Evolutionary conservation across 2,797 vertebrate genomes (phyloP).

Genomic region (Hozukius guyotensis): DNA sequence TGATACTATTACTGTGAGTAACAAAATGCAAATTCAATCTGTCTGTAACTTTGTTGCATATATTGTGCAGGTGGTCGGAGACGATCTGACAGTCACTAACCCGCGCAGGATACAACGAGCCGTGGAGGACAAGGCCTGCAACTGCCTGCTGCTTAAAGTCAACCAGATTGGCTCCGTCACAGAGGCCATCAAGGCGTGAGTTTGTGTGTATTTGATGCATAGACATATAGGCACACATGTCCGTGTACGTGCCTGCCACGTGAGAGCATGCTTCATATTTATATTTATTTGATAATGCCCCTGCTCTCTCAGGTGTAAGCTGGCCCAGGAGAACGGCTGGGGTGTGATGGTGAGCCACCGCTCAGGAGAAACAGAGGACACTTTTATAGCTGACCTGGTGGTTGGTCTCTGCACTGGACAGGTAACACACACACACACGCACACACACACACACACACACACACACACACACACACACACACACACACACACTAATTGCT

Average conservation of each 20-base stretch:
- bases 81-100: slow-evolving; percentile 94
- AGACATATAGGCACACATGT: neutral
- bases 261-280: neutral
- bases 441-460: neutral
- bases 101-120: slow-evolving; percentile 91
- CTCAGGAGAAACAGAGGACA: slow-evolving; percentile 94
- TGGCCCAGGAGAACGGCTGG: slow-evolving; percentile 96
- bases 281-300: neutral
- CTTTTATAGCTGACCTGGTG: slow-evolving; percentile 94
- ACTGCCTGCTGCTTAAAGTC: slow-evolving; percentile 94
- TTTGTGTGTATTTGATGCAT: slow-evolving; percentile 7
- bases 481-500: too few species aligned
- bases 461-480: too few species aligned
- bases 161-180: slow-evolving; percentile 95
- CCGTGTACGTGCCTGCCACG: neutral
- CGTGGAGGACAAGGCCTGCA: slow-evolving; percentile 93
- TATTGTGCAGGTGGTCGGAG: slow-evolving; percentile 88
- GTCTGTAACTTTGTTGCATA: neutral
- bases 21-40: neutral
- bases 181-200: slow-evolving; percentile 94
- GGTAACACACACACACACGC: slow-evolving; percentile 72
- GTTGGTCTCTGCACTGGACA: slow-evolving; percentile 95
- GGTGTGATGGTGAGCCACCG: slow-evolving; percentile 97
- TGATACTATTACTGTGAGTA: neutral
- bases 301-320: slow-evolving; percentile 85